Evolutionary conservation across 2,797 vertebrate genomes (phyloP).

Genomic region (Pantherophis alleghaniensis): DNA sequence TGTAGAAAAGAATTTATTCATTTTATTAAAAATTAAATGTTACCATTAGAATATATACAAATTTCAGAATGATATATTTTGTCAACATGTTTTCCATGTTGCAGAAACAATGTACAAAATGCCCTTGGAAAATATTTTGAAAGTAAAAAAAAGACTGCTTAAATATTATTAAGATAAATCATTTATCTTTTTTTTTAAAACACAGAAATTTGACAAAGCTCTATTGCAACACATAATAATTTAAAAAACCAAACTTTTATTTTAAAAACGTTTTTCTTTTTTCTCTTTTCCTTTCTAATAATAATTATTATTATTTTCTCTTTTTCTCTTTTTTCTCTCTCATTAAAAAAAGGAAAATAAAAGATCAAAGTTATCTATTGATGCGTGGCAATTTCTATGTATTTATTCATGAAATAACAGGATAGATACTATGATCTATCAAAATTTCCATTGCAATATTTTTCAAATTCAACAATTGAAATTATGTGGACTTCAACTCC

Average conservation of each 20-base stretch:
- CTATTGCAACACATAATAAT: neutral
- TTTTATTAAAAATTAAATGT: neutral
- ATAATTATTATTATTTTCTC: neutral
- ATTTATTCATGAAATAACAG: neutral
- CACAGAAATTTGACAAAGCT: neutral
- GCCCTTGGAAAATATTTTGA: neutral
- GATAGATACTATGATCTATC: neutral
- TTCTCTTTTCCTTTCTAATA: neutral
- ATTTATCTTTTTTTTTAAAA: neutral
- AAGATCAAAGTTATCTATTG: neutral
- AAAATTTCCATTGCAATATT: neutral
- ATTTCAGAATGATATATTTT: neutral
- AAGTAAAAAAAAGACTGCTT: neutral
- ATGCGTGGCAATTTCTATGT: neutral
- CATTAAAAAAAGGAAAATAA: constrained; percentile 1
- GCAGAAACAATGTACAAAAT: neutral
- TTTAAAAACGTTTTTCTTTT: neutral
- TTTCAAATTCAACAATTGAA: neutral
- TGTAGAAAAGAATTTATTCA: neutral
- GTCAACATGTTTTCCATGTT: neutral
- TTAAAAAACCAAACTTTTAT: neutral
- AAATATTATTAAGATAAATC: neutral
- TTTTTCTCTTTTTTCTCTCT: neutral
- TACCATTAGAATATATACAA: neutral
- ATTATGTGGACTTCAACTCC: neutral